Evolutionary conservation across 2,113 vertebrate genomes (phyloP), one percentile per base, ranked within the genome.

Genomic region (Thamnaconus septentrionalis): DNA sequence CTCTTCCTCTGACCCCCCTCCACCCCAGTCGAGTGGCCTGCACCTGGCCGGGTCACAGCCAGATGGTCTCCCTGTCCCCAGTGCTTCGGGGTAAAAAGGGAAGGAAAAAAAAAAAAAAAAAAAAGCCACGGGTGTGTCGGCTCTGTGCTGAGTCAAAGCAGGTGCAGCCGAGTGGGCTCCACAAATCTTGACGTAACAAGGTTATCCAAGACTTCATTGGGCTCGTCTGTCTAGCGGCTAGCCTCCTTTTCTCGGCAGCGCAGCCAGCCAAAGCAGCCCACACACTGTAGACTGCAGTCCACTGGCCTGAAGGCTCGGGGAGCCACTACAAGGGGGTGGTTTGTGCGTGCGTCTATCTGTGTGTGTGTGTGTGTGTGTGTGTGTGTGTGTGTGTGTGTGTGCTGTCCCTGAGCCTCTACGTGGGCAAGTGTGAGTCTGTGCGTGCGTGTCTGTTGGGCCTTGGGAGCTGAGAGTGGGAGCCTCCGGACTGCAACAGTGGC

Each of bases 401-500:
- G 57, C 18, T 78, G 85, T 87, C 73, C 72, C 77, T 78, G 71
- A 79, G 81, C 63, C 53, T 66, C 59, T 81, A 64, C 48, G 82
- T 85, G 77, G 77, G 82, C 77, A 80, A 59, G 69, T 65, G 66
- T 81, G 76, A 78, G 67, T 74, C 42, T 76, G 4, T 57, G 71
- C 50, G 50, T 73, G 56, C 81, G 72, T 87, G 74, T 86, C 80
- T 78, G 76, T 82, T 82, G 75, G 85, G 85, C 88, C 85, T 86
- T 87, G 84, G 88, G 89, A 88, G 56, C 83, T 68, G 82, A 87
- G 88, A 90, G 87, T 78, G 87, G 89, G 89, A 90, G 82, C 87
- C 87, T 91, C 81, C 87, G 82, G 84, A 83, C 85, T 91, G 83
- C 86, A 85, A 90, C 89, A 86, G 88, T 88, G 89, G 86, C 88